Base-by-base conservation (phyloP, 2,113 vertebrate genomes). In the Megalops atlanticus region DNA sequence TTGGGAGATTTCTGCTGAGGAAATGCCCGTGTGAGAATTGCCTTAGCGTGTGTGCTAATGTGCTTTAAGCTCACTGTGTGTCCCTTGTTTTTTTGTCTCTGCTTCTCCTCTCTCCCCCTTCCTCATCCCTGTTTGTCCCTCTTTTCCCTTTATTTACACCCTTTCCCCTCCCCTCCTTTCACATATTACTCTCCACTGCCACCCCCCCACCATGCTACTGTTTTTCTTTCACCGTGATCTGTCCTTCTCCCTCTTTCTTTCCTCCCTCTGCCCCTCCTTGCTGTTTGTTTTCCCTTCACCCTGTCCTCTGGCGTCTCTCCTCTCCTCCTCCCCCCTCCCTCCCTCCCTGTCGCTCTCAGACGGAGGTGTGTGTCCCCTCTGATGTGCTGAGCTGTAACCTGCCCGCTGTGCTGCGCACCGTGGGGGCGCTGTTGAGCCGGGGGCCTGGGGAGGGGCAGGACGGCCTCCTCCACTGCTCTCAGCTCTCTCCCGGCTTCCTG, bases 361-460 rank as follows among this genome's bases (percentile, higher is more conserved):
- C 85, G 86, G 93, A 94, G 83, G 79, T 96, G 89, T 97, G 96
- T 91, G 88, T 90, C 80, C 91, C 90, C 88, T 95, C 93, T 69
- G 95, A 97, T 87, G 91, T 97, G 90, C 94, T 96, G 91, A 92
- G 92, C 85, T 94, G 93, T 90, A 94, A 95, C 82, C 82, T 89
- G 89, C 90, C 90, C 36, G 90, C 93, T 84, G 92, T 95, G 82
- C 92, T 90, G 84, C 92, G 92, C 91, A 92, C 92, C 45, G 91
- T 95, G 86, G 84, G 87, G 64, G 94, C 94, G 33, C 89, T 95
- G 91, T 85, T 89, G 92, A 81, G 88, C 69, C 79, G 64, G 64
- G 86, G 86, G 84, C 88, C 21, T 69, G 84, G 86, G 82, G 86
- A 81, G 74, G 39, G 16, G 0, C 89, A 84, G 49, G 82, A 85